Percentiles rank a stretch among this genome's conserved stretches.
phyloP scores from a whole-genome alignment of 2,888 invertebrate genomes.

The Fissipunctia ypsillon region DNA sequence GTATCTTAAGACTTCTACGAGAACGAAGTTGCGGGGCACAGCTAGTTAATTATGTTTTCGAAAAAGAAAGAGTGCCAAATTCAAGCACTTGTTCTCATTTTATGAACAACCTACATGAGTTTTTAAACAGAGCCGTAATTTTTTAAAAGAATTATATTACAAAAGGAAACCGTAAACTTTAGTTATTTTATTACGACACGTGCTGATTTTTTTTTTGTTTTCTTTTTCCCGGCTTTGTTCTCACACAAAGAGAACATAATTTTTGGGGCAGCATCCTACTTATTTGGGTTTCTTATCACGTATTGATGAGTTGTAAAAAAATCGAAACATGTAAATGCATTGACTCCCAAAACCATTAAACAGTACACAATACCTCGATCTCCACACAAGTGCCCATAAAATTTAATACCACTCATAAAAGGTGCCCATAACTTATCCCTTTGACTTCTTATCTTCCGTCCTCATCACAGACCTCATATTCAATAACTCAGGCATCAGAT shows the following conservation, averaged over 20 bases:
- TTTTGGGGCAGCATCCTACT: background rate
- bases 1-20: too few species aligned
- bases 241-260: background rate
- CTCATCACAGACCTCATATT: conserved; percentile 65
- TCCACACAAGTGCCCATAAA: conserved; percentile 54
- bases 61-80: too few species aligned
- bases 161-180: background rate
- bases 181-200: background rate
- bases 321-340: conserved; percentile 4
- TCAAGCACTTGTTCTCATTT: too few species aligned
- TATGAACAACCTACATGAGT: background rate
- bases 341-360: conserved; percentile 36
- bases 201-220: background rate
- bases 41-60: too few species aligned
- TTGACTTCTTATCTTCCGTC: conserved; percentile 57
- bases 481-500: conserved; percentile 73
- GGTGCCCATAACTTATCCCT: conserved; percentile 58
- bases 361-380: conserved; percentile 37
- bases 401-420: conserved; percentile 58
- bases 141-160: background rate
- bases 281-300: background rate
- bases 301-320: background rate
- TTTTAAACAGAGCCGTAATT: background rate
- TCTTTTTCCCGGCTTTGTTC: background rate
- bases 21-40: too few species aligned